Percentiles rank a stretch among this genome's conserved stretches.
These are phyloP conservation scores for Aricia agestis DNA, from an alignment of 1,140 invertebrate species.

Conservation along the genomic window DNA sequence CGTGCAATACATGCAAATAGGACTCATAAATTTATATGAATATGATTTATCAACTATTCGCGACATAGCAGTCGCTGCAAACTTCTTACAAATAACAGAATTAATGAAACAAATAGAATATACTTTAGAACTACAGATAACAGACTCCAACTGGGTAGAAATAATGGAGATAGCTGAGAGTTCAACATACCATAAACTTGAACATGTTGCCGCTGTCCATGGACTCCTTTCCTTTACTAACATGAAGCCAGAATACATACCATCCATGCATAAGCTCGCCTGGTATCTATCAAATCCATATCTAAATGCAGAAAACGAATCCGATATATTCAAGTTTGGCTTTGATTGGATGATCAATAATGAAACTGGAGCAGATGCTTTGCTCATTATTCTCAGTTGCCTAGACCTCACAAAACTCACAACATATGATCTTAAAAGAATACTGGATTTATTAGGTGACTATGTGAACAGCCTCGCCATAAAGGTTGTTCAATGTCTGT, in stretches of 20 bases:
- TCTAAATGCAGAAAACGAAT: conserved; percentile 49
- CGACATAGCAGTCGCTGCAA: conserved; percentile 48
- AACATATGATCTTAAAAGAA: conserved; percentile 39
- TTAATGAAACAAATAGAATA: conserved; percentile 62
- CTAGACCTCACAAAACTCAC: conserved; percentile 50
- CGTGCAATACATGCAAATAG: conserved; percentile 55
- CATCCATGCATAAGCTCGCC: conserved; percentile 45
- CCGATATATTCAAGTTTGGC: conserved; percentile 60
- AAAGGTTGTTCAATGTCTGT: conserved; percentile 55
- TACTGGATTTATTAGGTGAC: conserved; percentile 35
- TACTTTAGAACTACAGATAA: conserved; percentile 45
- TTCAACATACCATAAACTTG: conserved; percentile 45
- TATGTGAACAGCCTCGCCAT: conserved; percentile 47
- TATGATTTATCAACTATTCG: conserved; percentile 40
- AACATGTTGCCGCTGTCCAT: conserved; percentile 43
- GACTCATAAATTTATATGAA: conserved; percentile 54
- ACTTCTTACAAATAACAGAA: conserved; percentile 61
- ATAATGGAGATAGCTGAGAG: conserved; percentile 51
- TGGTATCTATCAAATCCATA: conserved; percentile 67
- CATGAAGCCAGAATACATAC: conserved; percentile 54
- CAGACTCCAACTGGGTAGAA: conserved; percentile 48
- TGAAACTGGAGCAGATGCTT: conserved; percentile 48
- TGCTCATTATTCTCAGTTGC: conserved; percentile 53
- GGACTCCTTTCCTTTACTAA: conserved; percentile 50
- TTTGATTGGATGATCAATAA: conserved; percentile 48